These are phyloP conservation scores for Tragelaphus scriptus DNA, from an alignment of 2,113 vertebrate species.

Conservation along the genomic window DNA sequence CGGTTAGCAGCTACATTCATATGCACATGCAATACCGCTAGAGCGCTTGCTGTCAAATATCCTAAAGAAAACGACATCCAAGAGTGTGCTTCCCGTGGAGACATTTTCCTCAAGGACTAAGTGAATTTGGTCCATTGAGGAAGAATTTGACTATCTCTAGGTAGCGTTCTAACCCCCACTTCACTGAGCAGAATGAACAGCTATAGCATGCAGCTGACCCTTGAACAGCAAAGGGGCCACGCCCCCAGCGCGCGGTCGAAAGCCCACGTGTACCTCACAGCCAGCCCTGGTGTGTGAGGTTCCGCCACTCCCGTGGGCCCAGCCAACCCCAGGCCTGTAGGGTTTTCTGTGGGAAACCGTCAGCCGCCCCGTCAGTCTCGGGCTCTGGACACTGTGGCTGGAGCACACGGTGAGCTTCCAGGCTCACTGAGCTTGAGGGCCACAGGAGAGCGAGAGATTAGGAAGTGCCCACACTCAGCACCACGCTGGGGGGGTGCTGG, in stretches of 20 bases:
- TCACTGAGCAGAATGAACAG: neutral
- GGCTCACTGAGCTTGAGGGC: neutral
- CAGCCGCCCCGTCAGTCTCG: too few species aligned
- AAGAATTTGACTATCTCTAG: neutral
- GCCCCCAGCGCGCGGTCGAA: accelerated
- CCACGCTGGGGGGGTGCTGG: neutral
- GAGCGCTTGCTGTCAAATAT: accelerated
- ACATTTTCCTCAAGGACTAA: neutral
- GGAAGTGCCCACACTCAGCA: neutral
- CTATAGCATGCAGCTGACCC: neutral
- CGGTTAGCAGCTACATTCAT: accelerated
- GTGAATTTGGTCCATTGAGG: neutral
- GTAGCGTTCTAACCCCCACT: neutral
- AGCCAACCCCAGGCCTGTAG: neutral
- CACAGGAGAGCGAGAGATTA: neutral
- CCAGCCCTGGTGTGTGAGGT: neutral
- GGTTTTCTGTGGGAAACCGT: neutral
- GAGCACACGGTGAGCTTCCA: neutral
- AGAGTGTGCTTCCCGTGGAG: neutral
- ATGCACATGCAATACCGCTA: accelerated
- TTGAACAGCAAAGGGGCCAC: neutral
- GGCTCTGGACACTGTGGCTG: neutral
- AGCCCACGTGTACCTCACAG: neutral
- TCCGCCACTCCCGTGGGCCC: neutral
- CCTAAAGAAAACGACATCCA: neutral